Percentiles rank a stretch among this genome's conserved stretches.
Conservation (phyloP, 2,113 vertebrate species). For the Hylia prasina region DNA sequence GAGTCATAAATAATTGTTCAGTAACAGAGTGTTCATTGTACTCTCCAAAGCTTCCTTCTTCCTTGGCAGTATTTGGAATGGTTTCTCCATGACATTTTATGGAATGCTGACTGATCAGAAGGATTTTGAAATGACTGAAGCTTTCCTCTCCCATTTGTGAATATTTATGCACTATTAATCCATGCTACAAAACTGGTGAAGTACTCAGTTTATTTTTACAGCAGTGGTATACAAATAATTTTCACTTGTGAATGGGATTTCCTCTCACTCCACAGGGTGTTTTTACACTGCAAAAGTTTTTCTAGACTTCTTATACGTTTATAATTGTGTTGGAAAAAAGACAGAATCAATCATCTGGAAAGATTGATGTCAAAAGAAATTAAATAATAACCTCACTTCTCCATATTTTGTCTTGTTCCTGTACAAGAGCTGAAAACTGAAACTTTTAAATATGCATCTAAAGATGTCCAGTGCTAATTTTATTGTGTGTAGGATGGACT, state of each 20-base stretch:
- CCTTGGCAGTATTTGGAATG: not conserved
- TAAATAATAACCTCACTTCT: not conserved
- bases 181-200: not conserved
- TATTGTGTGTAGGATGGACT: not conserved
- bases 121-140: not conserved
- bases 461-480: slow-evolving; percentile 27
- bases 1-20: not conserved
- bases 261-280: not conserved
- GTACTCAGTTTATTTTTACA: not conserved
- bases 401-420: not conserved
- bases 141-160: not conserved
- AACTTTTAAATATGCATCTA: slow-evolving; percentile 10
- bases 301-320: not conserved
- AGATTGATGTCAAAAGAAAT: not conserved
- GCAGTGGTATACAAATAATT: not conserved
- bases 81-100: not conserved
- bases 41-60: not conserved
- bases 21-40: not conserved
- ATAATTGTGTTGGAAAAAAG: not conserved
- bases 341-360: not conserved
- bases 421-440: not conserved
- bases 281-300: not conserved
- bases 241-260: not conserved
- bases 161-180: not conserved
- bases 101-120: not conserved